Evolutionary conservation across 2,113 vertebrate genomes (phyloP), one percentile per base, ranked within the genome.

Genomic region (Pelodiscus sinensis): DNA sequence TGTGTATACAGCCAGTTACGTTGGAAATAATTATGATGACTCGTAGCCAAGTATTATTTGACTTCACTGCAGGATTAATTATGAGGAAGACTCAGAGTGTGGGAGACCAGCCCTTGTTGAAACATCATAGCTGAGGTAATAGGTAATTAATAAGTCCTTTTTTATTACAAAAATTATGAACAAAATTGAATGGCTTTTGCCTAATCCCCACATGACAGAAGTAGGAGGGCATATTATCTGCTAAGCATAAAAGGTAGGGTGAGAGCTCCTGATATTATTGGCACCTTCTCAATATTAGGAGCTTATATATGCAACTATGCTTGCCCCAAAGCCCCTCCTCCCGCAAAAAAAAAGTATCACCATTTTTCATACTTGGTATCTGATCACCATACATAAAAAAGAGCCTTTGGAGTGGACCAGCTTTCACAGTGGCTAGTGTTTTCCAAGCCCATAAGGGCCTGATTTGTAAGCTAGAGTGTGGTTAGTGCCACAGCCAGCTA

Each of bases 21-120:
- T 87, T 95, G 97, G 93, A 68, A 82, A 96, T 96, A 62, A 38
- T 79, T 92, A 31, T 50, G 84, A 86, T 96, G 94, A 97, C 94
- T 96, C 92, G 95, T 79, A 89, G 86, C 25, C 89, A 71, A 38
- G 92, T 0, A 22, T 96, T 95, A 77, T 79, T 96, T 95, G 94
- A 96, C 85, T 82, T 93, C 9, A 0, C 60, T 73, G 84, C 58
- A 81, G 93, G 94, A 95, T 97, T 93, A 96, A 88, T 90, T 51
- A 9, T 85, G 85, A 96, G 68, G 65, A 88, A 24, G 94, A 93
- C 85, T 4, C 19, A 10, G 71, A 84, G 89, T 94, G 93, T 88
- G 85, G 35, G 86, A 95, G 94, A 94, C 87, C 84, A 95, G 92
- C 90, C 90, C 90, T 95, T 83, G 62, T 68, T 94, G 68, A 73